These are phyloP conservation scores for Artibeus jamaicensis DNA, from an alignment of 2,797 vertebrate genomes.

Conservation along the genomic window DNA sequence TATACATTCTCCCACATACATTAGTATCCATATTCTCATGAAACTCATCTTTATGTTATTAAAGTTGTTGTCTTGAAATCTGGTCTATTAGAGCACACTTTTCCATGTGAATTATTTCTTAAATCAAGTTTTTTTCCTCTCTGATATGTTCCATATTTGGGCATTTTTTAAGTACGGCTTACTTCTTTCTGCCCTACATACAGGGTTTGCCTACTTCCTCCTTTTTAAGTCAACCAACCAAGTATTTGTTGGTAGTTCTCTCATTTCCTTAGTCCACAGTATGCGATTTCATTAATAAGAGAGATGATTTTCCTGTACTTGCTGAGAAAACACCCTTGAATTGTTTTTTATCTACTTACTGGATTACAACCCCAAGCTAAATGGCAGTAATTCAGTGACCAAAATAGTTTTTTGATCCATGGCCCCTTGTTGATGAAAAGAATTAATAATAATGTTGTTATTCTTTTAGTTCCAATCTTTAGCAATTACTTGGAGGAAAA, in stretches of 20 bases:
- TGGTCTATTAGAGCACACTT: neutral
- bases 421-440: neutral
- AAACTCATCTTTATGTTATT: conserved; percentile 40
- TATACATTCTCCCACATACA: neutral
- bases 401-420: neutral
- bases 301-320: neutral
- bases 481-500: neutral
- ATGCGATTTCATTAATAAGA: conserved; percentile 31
- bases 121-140: neutral
- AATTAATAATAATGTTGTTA: neutral
- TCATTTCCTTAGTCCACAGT: neutral
- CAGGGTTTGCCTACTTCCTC: neutral
- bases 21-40: neutral
- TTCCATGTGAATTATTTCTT: conserved; percentile 26
- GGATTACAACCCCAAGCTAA: conserved; percentile 2
- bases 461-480: conserved; percentile 25
- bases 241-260: neutral
- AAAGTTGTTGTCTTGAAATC: conserved; percentile 44
- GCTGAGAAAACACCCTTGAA: neutral
- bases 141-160: neutral
- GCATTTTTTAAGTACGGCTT: neutral
- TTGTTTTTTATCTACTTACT: neutral
- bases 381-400: conserved; percentile 6
- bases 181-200: neutral
- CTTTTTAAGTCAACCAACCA: neutral